Evolutionary conservation across 2,888 invertebrate genomes (phyloP).

Genomic region (Rotaria sp.): DNA sequence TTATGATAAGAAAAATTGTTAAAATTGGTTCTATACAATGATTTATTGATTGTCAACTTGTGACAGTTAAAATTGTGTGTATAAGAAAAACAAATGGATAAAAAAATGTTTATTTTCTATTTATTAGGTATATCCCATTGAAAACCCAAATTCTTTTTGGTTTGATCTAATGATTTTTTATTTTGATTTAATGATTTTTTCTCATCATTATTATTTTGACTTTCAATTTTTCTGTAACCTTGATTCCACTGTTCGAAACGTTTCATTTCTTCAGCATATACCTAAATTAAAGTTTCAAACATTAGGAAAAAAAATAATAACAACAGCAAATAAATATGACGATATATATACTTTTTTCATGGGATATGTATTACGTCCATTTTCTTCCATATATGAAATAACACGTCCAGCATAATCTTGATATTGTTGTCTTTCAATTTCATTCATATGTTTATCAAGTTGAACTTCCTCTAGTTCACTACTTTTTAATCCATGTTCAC

Average conservation of each 20-base stretch:
- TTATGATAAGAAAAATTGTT: not conserved
- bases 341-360: slow-evolving; percentile 43
- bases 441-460: slow-evolving; percentile 45
- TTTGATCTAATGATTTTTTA: slow-evolving; percentile 11
- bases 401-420: slow-evolving; percentile 49
- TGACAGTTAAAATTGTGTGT: not conserved
- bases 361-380: slow-evolving; percentile 53
- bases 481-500: slow-evolving; percentile 17
- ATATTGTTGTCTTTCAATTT: slow-evolving; percentile 53
- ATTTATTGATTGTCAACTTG: not conserved
- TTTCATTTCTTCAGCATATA: not conserved
- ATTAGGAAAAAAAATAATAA: not conserved
- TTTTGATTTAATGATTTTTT: not conserved
- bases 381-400: slow-evolving; percentile 52
- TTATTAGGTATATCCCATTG: not conserved
- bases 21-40: not conserved
- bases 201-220: not conserved
- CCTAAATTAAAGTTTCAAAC: not conserved
- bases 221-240: slow-evolving; percentile 11
- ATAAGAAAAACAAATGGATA: not conserved
- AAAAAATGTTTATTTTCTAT: not conserved
- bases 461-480: slow-evolving; percentile 33
- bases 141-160: slow-evolving; percentile 40
- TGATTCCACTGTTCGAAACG: slow-evolving; percentile 27
- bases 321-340: too few species aligned